phyloP scores from a whole-genome alignment of 1,140 invertebrate species.

The Neodiprion fabricii region DNA sequence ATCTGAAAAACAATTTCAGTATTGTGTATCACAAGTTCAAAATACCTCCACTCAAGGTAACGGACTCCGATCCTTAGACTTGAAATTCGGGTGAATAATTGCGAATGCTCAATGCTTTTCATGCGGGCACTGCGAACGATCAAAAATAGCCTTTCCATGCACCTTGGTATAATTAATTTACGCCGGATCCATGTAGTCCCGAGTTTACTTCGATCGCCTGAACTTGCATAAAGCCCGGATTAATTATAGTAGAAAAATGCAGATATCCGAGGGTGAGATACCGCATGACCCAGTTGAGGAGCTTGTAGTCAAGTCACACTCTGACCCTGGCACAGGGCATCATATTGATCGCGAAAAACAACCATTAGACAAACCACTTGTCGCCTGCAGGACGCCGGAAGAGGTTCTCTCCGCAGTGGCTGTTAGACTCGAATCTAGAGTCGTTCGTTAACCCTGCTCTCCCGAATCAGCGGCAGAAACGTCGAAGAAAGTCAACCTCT shows the following conservation, averaged over 20 bases:
- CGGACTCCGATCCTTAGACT: too few species aligned
- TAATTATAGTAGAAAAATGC: conserved; percentile 3
- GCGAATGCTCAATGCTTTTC: too few species aligned
- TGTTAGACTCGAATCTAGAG: not conserved
- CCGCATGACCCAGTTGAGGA: conserved; percentile 10
- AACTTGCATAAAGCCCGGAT: not conserved
- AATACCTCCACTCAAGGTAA: too few species aligned
- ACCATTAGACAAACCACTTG: conserved; percentile 26
- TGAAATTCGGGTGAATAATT: too few species aligned
- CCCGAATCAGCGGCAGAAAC: not conserved
- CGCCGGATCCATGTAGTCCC: not conserved
- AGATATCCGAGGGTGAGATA: not conserved
- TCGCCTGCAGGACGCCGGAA: conserved; percentile 16
- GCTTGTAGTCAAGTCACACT: not conserved
- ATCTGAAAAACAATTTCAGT: too few species aligned
- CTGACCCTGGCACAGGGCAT: not conserved
- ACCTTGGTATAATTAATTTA: too few species aligned
- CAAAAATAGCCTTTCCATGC: too few species aligned
- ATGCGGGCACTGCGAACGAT: too few species aligned
- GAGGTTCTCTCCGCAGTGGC: not conserved
- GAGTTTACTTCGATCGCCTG: not conserved
- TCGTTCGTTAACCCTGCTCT: conserved; percentile 15
- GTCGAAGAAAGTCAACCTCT: too few species aligned
- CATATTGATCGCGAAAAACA: conserved; percentile 29
- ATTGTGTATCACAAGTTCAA: too few species aligned